phyloP scores from a whole-genome alignment of 2,113 vertebrate genomes.

The Regulus satrapa region DNA sequence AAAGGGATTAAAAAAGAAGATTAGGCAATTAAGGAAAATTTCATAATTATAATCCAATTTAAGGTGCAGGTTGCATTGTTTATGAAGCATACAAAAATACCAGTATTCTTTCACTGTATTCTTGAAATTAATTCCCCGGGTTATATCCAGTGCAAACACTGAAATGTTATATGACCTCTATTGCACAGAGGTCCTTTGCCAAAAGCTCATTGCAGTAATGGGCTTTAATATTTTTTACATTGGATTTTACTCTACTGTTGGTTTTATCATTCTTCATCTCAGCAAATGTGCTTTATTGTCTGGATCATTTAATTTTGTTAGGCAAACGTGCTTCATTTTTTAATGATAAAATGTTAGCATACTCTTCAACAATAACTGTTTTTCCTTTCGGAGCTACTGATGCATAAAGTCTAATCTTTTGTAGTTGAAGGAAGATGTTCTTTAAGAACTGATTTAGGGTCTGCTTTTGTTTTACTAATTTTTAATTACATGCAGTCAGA shows the following conservation, averaged over 20 bases:
- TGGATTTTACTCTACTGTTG: background rate
- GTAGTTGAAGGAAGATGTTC: constrained; percentile 39
- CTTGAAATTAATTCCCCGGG: background rate
- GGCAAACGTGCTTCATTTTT: constrained; percentile 55
- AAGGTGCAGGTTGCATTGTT: background rate
- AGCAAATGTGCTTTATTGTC: constrained; percentile 56
- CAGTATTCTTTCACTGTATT: background rate
- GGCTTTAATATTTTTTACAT: constrained; percentile 26
- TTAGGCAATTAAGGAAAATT: background rate
- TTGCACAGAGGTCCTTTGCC: background rate
- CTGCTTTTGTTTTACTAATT: constrained; percentile 49
- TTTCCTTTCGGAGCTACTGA: constrained; percentile 31
- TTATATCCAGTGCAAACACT: background rate
- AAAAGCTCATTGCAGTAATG: constrained; percentile 17
- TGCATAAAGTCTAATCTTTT: constrained; percentile 52
- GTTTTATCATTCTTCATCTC: constrained; percentile 52
- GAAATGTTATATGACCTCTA: background rate
- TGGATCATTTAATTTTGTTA: constrained; percentile 66
- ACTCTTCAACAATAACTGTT: constrained; percentile 39
- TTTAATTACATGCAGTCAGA: constrained; percentile 61
- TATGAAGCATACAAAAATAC: background rate
- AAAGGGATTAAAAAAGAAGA: background rate
- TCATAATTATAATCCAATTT: background rate
- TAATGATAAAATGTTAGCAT: constrained; percentile 50
- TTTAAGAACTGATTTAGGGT: constrained; percentile 57